Evolutionary conservation across 2,797 vertebrate species (phyloP), one percentile per base, ranked within the genome.

Genomic region (Characodon lateralis): DNA sequence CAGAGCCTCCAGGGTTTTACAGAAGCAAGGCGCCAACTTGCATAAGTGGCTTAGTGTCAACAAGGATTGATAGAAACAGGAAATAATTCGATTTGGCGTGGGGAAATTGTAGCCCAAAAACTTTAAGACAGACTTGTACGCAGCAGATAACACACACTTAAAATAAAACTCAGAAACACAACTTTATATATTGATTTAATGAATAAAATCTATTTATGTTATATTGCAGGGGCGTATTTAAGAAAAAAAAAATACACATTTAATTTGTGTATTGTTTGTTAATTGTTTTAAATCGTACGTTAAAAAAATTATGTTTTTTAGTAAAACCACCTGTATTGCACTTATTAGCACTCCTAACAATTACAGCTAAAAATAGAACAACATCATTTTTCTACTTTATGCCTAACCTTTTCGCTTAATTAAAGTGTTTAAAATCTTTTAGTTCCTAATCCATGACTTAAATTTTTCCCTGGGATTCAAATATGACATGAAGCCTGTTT

Each of bases 51-150:
- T 80, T 73, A 35, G 72, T 79, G 82, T 88, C 87, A 81, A 43
- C 78, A 51, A 78, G 87, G 84, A 87, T 87, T 70, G 73, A 85
- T 82, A 66, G 83, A 87, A 77, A 68, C 39, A 78, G 63, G 83
- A 79, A 69, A 61, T 79, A 68, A 91, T 88, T 82, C 31, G 35
- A 82, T 83, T 72, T 85, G 80, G 77, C 84, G 75, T 10, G 48
- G 72, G 41, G 43, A 74, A 71, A 58, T 79, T 65, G 31, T 13
- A 79, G 72, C 71, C 43, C 59, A 71, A 73, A 86, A 82, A 72
- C 22, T 51, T 61, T 35, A 74, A 77, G 71, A 73, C 78, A 81
- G 76, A 70, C 43, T 22, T 53, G 20, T 51, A 76, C 41, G 18
- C 5, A 69, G 35, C 26, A 1, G 28, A 72, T 28, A 9, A 56